Base-by-base conservation (phyloP, 2,797 vertebrate species). In the Sciaenops ocellatus region DNA sequence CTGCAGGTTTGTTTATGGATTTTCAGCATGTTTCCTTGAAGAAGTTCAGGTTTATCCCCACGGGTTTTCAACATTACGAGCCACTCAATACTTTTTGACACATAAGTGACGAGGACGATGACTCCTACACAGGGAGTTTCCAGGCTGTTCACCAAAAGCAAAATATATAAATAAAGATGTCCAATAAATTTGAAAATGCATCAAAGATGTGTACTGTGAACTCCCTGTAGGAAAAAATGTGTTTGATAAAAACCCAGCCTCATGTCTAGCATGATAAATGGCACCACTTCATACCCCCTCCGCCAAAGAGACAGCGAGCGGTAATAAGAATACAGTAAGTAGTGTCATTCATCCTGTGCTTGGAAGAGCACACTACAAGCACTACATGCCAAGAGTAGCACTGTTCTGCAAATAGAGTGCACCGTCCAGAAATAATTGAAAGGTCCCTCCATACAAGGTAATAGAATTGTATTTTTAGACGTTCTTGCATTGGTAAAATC, bases 1-100 rank as follows among this genome's bases (percentile, higher is more conserved):
- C 84, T 69, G 75, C 81, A 64, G 62, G 79, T 91, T 92, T 91
- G 90, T 92, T 93, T 91, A 92, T 93, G 76, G 92, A 94, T 93
- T 93, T 91, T 76, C 79, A 47, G 46, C 52, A 41, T 85, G 85
- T 89, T 84, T 79, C 68, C 82, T 85, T 80, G 63, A 91, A 91
- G 80, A 90, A 93, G 90, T 90, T 80, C 91, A 83, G 83, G 73
- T 88, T 85, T 69, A 86, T 81, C 80, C 88, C 90, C 76, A 65
- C 73, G 87, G 89, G 87, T 75, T 74, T 73, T 84, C 64, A 77
- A 81, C 82, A 84, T 92, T 90, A 88, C 18, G 16, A 88, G 79
- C 61, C 59, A 83, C 82, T 92, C 90, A 79, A 88, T 89, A 87
- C 75, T 85, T 84, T 64, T 34, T 86, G 87, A 90, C 77, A 84